phyloP scores from a whole-genome alignment of 2,797 vertebrate genomes.

The Salmo trutta region DNA sequence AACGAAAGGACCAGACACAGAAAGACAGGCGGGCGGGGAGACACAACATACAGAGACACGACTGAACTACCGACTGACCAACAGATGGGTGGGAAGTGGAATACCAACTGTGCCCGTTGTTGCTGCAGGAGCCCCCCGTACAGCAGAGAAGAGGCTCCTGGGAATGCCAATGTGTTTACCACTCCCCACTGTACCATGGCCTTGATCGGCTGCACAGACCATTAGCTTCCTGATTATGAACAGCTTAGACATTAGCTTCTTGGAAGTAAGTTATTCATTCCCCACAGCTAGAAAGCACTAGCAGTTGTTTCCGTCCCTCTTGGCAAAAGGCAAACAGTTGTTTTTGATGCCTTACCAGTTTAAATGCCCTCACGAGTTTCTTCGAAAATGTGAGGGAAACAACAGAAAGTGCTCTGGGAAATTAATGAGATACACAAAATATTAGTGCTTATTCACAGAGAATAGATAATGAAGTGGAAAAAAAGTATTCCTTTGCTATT shows the following conservation, averaged over 20 bases:
- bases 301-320: too few species aligned
- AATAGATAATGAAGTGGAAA: background rate
- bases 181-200: slow-evolving; percentile 30
- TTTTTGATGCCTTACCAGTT: background rate
- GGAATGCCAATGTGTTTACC: slow-evolving; percentile 69
- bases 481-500: background rate
- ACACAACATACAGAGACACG: slow-evolving; percentile 28
- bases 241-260: slow-evolving; percentile 75
- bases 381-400: background rate
- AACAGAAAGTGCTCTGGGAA: background rate
- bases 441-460: background rate
- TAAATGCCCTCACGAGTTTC: background rate
- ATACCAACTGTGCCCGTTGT: slow-evolving; percentile 18
- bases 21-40: slow-evolving; percentile 26
- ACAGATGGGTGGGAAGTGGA: slow-evolving; percentile 18
- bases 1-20: background rate
- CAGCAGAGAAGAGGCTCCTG: slow-evolving; percentile 50
- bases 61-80: too few species aligned
- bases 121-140: slow-evolving; percentile 21
- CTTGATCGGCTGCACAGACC: slow-evolving; percentile 72
- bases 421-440: background rate
- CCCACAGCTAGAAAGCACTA: slow-evolving; percentile 28
- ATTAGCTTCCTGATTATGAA: slow-evolving; percentile 77
- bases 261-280: slow-evolving; percentile 67
- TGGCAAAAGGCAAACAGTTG: too few species aligned